Base-by-base conservation (phyloP, 2,797 vertebrate species). In the Molossus alvarezi region DNA sequence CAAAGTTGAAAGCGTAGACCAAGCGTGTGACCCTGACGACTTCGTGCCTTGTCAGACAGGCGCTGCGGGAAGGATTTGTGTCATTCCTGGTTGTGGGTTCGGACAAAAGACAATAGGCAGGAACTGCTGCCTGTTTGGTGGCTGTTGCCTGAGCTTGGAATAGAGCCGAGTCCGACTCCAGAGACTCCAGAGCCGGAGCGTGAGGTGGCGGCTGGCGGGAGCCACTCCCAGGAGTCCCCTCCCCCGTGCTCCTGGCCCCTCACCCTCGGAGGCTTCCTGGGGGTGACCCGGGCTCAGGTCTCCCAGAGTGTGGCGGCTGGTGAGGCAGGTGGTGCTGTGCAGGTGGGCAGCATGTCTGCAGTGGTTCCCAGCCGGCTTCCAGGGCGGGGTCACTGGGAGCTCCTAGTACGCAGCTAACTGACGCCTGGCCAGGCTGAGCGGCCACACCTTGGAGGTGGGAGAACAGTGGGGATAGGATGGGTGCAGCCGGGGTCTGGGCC, bases 21-120 rank as follows among this genome's bases (percentile, higher is more conserved):
- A 5, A 33, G 2, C 14, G 0, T 0, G 13, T 2, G 53, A 15
- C 8, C 1, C 2, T 0, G 14, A 18, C 17, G 7, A 3, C 41
- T 4, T 20, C 12, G 1, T 62, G 64, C 11, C 9, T 33, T 2
- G n/a, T 73, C 64, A 51, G 11, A 27, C 11, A 14, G 45, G 53
- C 11, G 3, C 14, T 14, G 2, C 25, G 13, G 4, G 27, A 37
- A 25, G 48, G 25, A 21, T 65, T 17, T 33, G n/a, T 69, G 9
- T 27, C 3, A 1, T 62, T 27, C 45, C 13, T 45, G 73, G 48
- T 48, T 27, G 11, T 23, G n/a, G 76, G 57, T 55, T 82, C 69
- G 87, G 62, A 64, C 2, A 6, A 23, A 58, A 37, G 4, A 76
- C 37, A 55, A 12, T 1, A 55, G 75, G n/a, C 37, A 27, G 55